These are phyloP conservation scores for Apeltes quadracus DNA, from an alignment of 2,113 vertebrate species.

Conservation along the genomic window DNA sequence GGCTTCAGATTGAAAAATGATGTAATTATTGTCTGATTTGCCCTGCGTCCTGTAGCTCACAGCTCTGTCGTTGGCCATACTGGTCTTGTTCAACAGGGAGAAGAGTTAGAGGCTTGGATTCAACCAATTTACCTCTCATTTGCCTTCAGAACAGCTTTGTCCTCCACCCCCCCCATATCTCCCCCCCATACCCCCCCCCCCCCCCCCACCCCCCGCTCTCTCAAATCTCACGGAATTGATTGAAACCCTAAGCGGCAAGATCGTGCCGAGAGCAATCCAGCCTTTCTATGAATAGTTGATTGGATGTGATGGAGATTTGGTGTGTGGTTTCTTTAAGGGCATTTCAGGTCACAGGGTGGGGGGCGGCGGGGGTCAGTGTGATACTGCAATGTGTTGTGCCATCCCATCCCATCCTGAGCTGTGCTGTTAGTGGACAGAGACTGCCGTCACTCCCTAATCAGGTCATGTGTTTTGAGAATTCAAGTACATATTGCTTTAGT, in stretches of 20 bases:
- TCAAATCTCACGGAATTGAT: slow-evolving; percentile 72
- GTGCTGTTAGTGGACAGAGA: slow-evolving; percentile 46
- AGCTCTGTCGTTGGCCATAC: slow-evolving; percentile 12
- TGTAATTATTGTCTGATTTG: slow-evolving; percentile 49
- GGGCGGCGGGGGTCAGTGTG: slow-evolving; percentile 8
- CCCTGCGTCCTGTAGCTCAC: slow-evolving; percentile 33
- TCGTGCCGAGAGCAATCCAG: slow-evolving; percentile 43
- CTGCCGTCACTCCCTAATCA: slow-evolving; percentile 57
- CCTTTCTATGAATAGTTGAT: slow-evolving; percentile 74
- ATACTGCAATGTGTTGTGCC: slow-evolving; percentile 49
- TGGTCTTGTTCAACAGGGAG: slow-evolving; percentile 23
- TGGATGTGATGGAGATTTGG: slow-evolving; percentile 56
- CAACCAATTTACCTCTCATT: slow-evolving; percentile 46
- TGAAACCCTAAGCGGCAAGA: slow-evolving; percentile 71
- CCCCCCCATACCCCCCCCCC: slow-evolving; percentile 33
- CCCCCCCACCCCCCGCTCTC: too few species aligned
- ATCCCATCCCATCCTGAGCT: slow-evolving; percentile 49
- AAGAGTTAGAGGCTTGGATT: slow-evolving; percentile 35
- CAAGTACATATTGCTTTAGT: slow-evolving; percentile 8
- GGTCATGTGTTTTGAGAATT: slow-evolving; percentile 49
- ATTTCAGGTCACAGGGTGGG: slow-evolving; percentile 67
- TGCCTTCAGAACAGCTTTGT: slow-evolving; percentile 49
- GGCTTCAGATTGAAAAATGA: slow-evolving; percentile 54
- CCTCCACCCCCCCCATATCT: slow-evolving; percentile 36
- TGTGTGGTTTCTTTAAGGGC: slow-evolving; percentile 71